Evolutionary conservation across 2,888 invertebrate genomes (phyloP).

Genomic region (Rotaria sp.): DNA sequence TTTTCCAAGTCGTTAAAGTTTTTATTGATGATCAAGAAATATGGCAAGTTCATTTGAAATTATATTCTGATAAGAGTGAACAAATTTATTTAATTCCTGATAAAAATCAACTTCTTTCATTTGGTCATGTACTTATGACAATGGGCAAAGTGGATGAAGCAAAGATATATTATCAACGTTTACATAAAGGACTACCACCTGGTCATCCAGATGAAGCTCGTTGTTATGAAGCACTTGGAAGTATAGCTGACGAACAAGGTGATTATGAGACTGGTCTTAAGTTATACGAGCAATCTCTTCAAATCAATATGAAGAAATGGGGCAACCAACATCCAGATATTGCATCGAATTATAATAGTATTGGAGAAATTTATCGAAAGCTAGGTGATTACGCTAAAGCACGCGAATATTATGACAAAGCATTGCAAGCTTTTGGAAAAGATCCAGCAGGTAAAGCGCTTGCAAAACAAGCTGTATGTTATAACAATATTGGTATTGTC

Average conservation of each 20-base stretch:
- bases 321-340: background rate
- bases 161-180: background rate
- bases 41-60: background rate
- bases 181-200: background rate
- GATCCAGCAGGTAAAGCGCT: background rate
- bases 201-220: background rate
- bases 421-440: background rate
- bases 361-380: background rate
- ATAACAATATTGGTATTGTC: background rate
- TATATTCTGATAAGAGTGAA: background rate
- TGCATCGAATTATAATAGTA: background rate
- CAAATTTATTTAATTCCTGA: background rate
- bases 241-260: background rate
- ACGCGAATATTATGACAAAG: background rate
- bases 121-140: background rate
- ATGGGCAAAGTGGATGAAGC: background rate
- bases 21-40: background rate
- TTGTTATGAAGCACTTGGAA: background rate
- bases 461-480: background rate
- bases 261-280: background rate
- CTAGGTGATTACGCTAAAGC: background rate
- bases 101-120: background rate
- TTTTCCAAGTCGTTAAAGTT: background rate
- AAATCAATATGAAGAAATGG: background rate
- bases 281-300: background rate